A percentile compares a stretch with the other conserved stretches of the same genome.
Evolutionary conservation across 2,888 invertebrate genomes (phyloP).

Genomic region (Aphidoletes aphidimyza): DNA sequence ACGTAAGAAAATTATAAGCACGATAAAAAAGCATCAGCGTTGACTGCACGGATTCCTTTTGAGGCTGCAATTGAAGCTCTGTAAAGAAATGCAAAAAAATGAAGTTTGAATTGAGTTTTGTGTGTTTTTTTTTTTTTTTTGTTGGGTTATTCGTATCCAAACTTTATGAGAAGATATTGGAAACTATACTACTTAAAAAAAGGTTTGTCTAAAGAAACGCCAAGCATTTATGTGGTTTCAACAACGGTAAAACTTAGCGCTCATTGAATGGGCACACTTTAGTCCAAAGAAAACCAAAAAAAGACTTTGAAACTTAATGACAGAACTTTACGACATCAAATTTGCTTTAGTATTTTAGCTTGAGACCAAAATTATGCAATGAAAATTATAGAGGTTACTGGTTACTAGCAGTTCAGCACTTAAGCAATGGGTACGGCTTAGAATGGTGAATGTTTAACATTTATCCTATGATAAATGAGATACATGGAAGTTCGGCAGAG

Average conservation of each 20-base stretch:
- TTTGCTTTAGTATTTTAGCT: neutral
- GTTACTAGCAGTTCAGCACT: neutral
- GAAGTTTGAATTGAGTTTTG: neutral
- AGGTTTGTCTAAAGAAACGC: neutral
- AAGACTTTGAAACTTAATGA: conserved; percentile 6
- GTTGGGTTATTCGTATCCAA: neutral
- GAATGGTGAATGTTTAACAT: neutral
- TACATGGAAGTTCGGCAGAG: neutral
- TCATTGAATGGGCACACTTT: neutral
- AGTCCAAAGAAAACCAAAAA: no score
- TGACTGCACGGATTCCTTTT: neutral
- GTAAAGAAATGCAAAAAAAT: neutral
- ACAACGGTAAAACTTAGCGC: neutral
- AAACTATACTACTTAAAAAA: neutral
- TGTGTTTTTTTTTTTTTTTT: neutral
- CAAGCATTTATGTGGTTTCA: neutral
- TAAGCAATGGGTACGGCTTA: neutral
- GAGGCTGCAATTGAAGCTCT: neutral
- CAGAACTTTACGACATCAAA: conserved; percentile 13
- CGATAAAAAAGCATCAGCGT: neutral
- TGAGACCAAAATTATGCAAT: conserved; percentile 6
- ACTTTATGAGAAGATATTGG: neutral
- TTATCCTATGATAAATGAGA: conserved; percentile 26
- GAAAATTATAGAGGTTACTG: neutral
- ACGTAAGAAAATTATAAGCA: neutral